Conservation (phyloP, 2,797 vertebrate species). For the Benthosema pterotum region DNA sequence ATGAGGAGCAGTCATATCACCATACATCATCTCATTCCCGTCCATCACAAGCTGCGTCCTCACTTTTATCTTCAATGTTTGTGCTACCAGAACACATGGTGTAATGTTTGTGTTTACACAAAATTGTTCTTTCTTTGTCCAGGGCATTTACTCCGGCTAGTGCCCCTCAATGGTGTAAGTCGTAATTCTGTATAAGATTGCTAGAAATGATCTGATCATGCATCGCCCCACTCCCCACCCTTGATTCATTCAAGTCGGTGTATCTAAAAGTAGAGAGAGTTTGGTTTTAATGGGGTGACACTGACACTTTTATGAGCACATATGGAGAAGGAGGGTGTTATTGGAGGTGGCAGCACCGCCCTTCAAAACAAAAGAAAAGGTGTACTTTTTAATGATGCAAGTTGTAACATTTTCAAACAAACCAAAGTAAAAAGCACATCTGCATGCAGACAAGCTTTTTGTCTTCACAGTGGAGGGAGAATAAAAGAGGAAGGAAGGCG, state of each 20-base stretch:
- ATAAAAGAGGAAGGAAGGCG: slow-evolving; percentile 17
- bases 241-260: slow-evolving; percentile 4
- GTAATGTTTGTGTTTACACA: too few relatives aligned
- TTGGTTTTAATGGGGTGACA: slow-evolving; percentile 27
- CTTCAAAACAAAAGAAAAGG: slow-evolving; percentile 23
- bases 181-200: background rate
- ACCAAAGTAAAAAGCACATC: slow-evolving; percentile 21
- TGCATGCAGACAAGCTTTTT: slow-evolving; percentile 40
- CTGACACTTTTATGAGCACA: slow-evolving; percentile 54
- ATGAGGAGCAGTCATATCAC: too few relatives aligned
- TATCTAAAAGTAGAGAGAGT: slow-evolving; percentile 12
- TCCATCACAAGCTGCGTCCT: too few relatives aligned
- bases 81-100: too few relatives aligned
- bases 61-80: too few relatives aligned
- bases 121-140: too few relatives aligned
- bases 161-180: too few relatives aligned
- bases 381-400: slow-evolving; percentile 41
- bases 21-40: too few relatives aligned
- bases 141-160: too few relatives aligned
- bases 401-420: slow-evolving; percentile 23
- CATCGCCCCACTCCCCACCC: slow-evolving; percentile 20
- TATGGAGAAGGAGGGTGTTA: slow-evolving; percentile 26
- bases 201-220: slow-evolving; percentile 9
- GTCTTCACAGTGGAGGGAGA: slow-evolving; percentile 27
- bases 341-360: slow-evolving; percentile 27